Evolutionary conservation across 2,797 vertebrate species (phyloP).

Genomic region (Anolis apletophallus): DNA sequence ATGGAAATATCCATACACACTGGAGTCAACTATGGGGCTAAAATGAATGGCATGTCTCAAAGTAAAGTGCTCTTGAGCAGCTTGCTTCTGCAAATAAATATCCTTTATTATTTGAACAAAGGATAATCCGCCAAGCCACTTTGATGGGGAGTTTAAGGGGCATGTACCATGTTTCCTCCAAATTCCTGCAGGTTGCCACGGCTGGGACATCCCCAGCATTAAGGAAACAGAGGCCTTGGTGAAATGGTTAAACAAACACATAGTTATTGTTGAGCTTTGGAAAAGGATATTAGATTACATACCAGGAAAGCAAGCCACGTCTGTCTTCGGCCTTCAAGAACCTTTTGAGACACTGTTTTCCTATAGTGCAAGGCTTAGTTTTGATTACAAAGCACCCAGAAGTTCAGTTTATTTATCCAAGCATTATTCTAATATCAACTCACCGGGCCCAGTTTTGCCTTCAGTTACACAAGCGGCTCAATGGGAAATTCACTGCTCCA

Average conservation of each 20-base stretch:
- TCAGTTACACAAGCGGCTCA: neutral
- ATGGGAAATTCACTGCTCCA: slow-evolving; percentile 44
- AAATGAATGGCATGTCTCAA: neutral
- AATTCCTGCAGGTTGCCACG: slow-evolving; percentile 70
- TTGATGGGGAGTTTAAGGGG: slow-evolving; percentile 53
- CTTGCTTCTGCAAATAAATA: slow-evolving; percentile 40
- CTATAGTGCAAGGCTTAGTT: slow-evolving; percentile 56
- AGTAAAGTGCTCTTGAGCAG: neutral
- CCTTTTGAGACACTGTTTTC: slow-evolving; percentile 66
- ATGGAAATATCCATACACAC: neutral
- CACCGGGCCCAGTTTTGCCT: slow-evolving; percentile 44
- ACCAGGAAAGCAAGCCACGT: slow-evolving; percentile 62
- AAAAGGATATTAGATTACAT: slow-evolving; percentile 80
- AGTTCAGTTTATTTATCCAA: slow-evolving; percentile 72
- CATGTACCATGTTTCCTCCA: slow-evolving; percentile 45
- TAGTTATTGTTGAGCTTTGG: slow-evolving; percentile 74
- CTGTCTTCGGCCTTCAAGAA: slow-evolving; percentile 68
- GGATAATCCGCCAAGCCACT: slow-evolving; percentile 52
- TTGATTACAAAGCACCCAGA: slow-evolving; percentile 67
- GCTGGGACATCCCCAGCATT: slow-evolving; percentile 49
- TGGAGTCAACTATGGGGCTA: fast-evolving
- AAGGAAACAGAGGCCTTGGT: slow-evolving; percentile 64
- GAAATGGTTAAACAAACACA: slow-evolving; percentile 77
- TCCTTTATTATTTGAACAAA: slow-evolving; percentile 39
- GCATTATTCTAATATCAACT: slow-evolving; percentile 71